Base-by-base conservation (phyloP, 2,797 vertebrate genomes). In the Chromobotia macracanthus region DNA sequence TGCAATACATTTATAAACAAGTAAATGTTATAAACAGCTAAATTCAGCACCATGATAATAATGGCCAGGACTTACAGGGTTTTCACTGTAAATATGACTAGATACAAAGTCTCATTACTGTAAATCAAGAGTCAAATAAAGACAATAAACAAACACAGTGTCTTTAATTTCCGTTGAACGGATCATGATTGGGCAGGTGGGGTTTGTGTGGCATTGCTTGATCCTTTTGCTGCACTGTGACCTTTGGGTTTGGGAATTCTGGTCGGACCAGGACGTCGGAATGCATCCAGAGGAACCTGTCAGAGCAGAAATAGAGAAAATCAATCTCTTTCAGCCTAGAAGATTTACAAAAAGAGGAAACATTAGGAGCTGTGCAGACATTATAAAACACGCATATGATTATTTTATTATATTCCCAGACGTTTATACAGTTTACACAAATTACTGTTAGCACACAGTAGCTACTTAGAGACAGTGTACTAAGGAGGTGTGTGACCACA, bases 261-360 rank as follows among this genome's bases (percentile, higher is more conserved):
- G 19, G 95, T 95, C 28, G 96, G 96, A 75, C 92, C 88, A 68
- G 94, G 91, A 19, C 84, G 91, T 72, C 84, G 93, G 86, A 93
- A 92, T 58, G 90, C 89, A 83, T 96, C 94, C 58, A 94, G 89
- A 80, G 93, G 93, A 76, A 96, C 94, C 97, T 99, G 90, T 82
- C 83, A 82, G 82, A 85, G 10, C 10, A 68, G 21, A 64, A 85
- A 81, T 0, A n/a, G 21, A 79, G 19, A 63, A 65, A 83, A 35
- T 12, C 1, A 80, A 60, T 13, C 75, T 79, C 18, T 16, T 13
- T 46, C 18, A 28, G 41, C 10, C 19, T 13, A 18, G 51, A 55
- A 46, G 38, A 61, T 48, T 10, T 50, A 18, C 28, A 21, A 7
- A 10, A 46, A 9, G 2, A 44, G 8, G 8, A 44, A 44, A 44